Evolutionary conservation across 2,888 invertebrate species (phyloP), one percentile per base, ranked within the genome.

Genomic region (Alsophila aescularia): DNA sequence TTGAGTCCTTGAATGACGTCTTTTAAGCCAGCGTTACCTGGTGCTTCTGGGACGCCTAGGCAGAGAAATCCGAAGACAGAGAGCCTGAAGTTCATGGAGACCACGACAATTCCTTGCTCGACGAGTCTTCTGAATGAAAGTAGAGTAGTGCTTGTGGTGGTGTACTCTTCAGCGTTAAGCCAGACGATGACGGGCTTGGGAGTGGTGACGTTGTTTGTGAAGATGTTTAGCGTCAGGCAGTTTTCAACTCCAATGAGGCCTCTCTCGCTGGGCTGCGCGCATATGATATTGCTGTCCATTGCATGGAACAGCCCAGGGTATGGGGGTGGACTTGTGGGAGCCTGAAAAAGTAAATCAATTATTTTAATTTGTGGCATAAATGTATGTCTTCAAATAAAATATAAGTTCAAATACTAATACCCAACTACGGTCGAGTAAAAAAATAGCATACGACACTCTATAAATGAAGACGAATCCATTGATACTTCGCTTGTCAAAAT

Each of bases 21-120:
- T 77, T 95, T 94, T 16, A 98, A 81, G 0, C 98, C 98, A 63
- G 96, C 94, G 77, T 98, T 98, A 0, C 98, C 98, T 0, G 96
- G 94, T 0, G 94, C 93, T 65, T 93, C 93, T 6, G 79, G 62
- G 0, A 89, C 91, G 10, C 93, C 93, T 45, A 94, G 77, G 54
- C 93, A 93, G 18, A 95, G 90, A 80, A 95, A 95, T 21, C 95
- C 96, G 65, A 96, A 96, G 21, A 96, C 93, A 36, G 96, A 96
- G n/a, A 94, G 87, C 36, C 96, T 89, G 74, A 95, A 96, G 73
- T 95, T 95, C 43, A 95, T 85, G 3, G 93, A 92, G 1, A 90
- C 83, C 0, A 96, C 93, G 0, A 96, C 93, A 5, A 95, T 83
- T n/a, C 94, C 83, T 42, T 94, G 93, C 29, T 93, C 90, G 0